Conservation (phyloP, 2,797 vertebrate genomes). For the Hydrophis major region DNA sequence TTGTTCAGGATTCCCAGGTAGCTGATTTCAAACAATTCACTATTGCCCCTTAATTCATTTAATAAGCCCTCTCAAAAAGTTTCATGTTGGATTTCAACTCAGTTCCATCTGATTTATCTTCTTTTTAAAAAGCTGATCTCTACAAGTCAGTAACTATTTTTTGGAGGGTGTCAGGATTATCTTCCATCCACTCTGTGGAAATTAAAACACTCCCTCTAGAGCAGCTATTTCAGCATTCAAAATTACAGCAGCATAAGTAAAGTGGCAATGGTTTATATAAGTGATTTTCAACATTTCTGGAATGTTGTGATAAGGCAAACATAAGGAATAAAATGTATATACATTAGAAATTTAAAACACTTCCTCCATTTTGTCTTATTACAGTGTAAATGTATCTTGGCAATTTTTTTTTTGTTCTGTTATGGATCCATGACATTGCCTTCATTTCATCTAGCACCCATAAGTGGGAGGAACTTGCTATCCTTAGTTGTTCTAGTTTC, state of each 20-base stretch:
- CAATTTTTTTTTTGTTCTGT: background rate
- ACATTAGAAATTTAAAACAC: background rate
- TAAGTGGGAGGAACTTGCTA: background rate
- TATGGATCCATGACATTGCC: background rate
- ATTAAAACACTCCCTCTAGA: background rate
- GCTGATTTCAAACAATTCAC: background rate
- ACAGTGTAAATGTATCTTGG: background rate
- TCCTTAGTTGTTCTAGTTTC: background rate
- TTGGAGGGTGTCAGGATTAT: background rate
- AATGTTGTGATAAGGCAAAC: background rate
- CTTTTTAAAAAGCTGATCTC: background rate
- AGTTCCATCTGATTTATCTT: background rate
- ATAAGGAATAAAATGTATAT: background rate
- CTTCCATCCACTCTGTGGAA: background rate
- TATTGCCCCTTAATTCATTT: background rate
- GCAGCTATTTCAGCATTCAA: constrained; percentile 19
- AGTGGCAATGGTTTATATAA: background rate
- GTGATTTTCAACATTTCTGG: background rate
- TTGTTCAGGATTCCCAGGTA: background rate
- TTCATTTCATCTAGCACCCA: background rate
- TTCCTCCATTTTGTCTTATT: background rate
- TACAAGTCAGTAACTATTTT: background rate
- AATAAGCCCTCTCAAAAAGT: background rate
- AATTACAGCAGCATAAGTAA: background rate
- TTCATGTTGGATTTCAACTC: background rate